Percentiles rank a stretch among this genome's conserved stretches.
Conservation (phyloP, 1,140 invertebrate species). For the Drosophila ambigua region DNA sequence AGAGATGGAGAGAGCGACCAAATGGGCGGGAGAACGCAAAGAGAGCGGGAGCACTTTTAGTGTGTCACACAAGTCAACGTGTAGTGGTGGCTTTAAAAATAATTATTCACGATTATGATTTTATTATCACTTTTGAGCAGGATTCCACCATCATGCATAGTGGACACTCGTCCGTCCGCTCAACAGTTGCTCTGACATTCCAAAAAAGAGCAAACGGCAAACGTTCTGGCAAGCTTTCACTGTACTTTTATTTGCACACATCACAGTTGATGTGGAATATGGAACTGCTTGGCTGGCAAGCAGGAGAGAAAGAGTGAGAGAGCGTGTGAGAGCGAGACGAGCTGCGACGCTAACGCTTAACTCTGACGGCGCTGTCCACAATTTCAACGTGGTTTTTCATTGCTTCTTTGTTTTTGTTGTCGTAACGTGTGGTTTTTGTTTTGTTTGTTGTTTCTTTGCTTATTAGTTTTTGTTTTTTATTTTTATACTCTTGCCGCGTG, state of each 20-base stretch:
- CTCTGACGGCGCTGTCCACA: slow-evolving; percentile 32
- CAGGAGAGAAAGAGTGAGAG: background rate
- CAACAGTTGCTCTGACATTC: too few relatives aligned
- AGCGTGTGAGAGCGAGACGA: background rate
- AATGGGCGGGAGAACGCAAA: slow-evolving; percentile 1
- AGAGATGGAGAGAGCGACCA: background rate
- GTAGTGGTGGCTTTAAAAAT: slow-evolving; percentile 1
- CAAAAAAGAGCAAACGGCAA: background rate
- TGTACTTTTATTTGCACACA: slow-evolving; percentile 20
- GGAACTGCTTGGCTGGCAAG: slow-evolving; percentile 19
- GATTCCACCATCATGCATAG: too few relatives aligned
- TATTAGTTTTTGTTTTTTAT: slow-evolving; percentile 40
- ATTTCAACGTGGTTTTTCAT: slow-evolving; percentile 71
- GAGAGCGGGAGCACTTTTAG: slow-evolving; percentile 5
- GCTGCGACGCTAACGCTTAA: slow-evolving; percentile 13
- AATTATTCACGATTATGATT: slow-evolving; percentile 30
- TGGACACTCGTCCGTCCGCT: too few relatives aligned
- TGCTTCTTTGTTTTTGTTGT: slow-evolving; percentile 24
- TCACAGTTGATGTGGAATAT: background rate
- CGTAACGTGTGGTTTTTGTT: slow-evolving; percentile 17
- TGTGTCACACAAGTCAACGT: slow-evolving; percentile 19
- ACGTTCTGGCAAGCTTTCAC: slow-evolving; percentile 18
- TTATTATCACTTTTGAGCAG: slow-evolving; percentile 5
- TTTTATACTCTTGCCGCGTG: slow-evolving; percentile 39
- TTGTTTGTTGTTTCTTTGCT: slow-evolving; percentile 2